Evolutionary conservation across 2,797 vertebrate species (phyloP), one percentile per base, ranked within the genome.

Genomic region (Xiphophorus birchmanni): DNA sequence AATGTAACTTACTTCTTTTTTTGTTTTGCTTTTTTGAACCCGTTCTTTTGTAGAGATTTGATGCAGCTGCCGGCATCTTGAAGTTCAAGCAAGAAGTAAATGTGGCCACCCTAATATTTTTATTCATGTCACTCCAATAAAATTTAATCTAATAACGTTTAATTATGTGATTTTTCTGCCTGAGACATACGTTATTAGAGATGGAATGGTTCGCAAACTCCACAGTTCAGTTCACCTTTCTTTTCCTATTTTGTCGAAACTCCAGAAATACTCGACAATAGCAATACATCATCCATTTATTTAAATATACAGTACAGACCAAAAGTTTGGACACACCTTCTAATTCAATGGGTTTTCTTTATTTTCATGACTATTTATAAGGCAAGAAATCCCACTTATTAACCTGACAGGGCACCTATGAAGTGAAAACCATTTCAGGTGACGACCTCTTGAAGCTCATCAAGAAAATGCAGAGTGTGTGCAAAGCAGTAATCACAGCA

Each of bases 31-130:
- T 32, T 80, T 73, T 29, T 75, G 54, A 37, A 65, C 80, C 80
- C 78, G 72, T 79, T 84, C 76, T 80, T 77, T 80, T 77, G 4
- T 84, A 79, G 78, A 79, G 69, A 77, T 81, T 82, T 80, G 65
- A 80, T 81, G 80, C 77, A 73, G 80, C 79, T 5, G 48, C 82
- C 73, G 17, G 18, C 79, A 54, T 44, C 81, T 69, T 75, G 72
- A 85, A 76, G 71, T 79, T 37, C 58, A 0, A 54, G 3, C 67
- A 84, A 65, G 78, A 86, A 86, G 79, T 87, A 86, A 75, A 67
- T 67, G 42, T 56, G 29, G 71, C 52, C 7, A 54, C 73, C 73
- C 35, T 32, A n/a, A 32, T 32, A 18, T 72, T 26, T 58, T 48
- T 3, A 45, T 44, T 79, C 3, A 83, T 52, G 40, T 72, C 73